Conservation (phyloP, 2,113 vertebrate species). For the Crotalus horridus region DNA sequence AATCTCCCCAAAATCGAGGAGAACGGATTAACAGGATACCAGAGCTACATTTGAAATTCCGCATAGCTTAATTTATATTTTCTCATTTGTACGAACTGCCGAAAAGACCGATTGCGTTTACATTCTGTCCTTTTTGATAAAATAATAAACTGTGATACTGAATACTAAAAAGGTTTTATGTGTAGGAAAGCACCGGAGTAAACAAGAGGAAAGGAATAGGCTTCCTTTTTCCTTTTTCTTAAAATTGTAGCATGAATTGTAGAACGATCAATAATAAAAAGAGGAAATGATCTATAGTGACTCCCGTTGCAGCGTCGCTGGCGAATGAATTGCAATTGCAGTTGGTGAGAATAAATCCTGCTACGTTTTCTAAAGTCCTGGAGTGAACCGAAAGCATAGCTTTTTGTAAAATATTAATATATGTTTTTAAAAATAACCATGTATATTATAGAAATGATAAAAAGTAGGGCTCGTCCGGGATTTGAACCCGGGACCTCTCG, state of each 20-base stretch:
- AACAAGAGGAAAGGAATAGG: fast-evolving
- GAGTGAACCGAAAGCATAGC: neutral
- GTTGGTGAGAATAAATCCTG: neutral
- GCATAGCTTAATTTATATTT: neutral
- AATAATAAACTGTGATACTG: too few species aligned
- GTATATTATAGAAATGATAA: neutral
- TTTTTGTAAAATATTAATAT: neutral
- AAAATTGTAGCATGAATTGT: neutral
- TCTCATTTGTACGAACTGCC: neutral
- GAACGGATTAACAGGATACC: neutral
- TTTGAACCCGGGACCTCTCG: conserved; percentile 80
- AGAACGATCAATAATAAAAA: neutral
- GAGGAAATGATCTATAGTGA: neutral
- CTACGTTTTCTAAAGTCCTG: neutral
- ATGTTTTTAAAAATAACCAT: neutral
- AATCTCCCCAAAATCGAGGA: neutral
- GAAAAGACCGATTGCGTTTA: neutral
- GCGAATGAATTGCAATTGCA: neutral
- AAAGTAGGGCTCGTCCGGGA: conserved; percentile 70
- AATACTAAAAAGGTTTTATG: neutral
- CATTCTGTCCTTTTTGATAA: neutral
- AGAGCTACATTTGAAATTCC: neutral
- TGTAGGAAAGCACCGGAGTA: neutral
- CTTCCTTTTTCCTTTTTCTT: neutral
- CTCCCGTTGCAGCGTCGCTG: neutral